Base-by-base conservation (phyloP, 2,113 vertebrate genomes). In the Podocnemis expansa region DNA sequence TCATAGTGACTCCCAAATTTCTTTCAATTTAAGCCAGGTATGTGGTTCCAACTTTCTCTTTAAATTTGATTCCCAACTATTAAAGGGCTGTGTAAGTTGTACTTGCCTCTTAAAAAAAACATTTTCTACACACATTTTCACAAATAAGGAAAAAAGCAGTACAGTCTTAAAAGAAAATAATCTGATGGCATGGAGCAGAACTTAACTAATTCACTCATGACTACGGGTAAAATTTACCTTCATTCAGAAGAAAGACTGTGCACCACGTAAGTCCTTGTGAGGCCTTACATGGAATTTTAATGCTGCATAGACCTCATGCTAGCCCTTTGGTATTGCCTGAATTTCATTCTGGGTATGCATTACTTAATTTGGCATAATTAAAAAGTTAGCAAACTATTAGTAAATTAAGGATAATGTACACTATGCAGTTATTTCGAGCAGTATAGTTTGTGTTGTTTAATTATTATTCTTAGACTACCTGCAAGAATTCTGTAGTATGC, bases 1-100 rank as follows among this genome's bases (percentile, higher is more conserved):
- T 38, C 83, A 78, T 81, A 88, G 78, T 21, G 10, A 56, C 9
- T 86, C 63, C 55, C 16, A 84, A 84, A 27, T 55, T 89, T 93
- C 56, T 90, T 82, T 58, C 82, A 49, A 82, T 47, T 93, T 70
- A 87, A 55, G 78, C 76, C 81, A 75, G 38, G 27, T 67, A 92
- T 85, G 4, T 80, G 10, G 92, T 84, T 45, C 31, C 52, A 38
- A 58, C 63, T 88, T 88, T 27, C 56, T 78, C 43, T 63, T 80
- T 75, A 90, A 76, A 94, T 73, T 93, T 56, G 1, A 85, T 93
- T 96, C 70, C 4, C n/a, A 86, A 82, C 85, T 67, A 82, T 95
- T 70, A 84, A 70, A 84, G 24, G 13, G 45, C 78, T 94, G 1
- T 75, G 75, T 85, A 1, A 89, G 19, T 4, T 93, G 51, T 43